Evolutionary conservation across 1,140 invertebrate genomes (phyloP), one percentile per base, ranked within the genome.

Genomic region (Scaptomyza hsui): DNA sequence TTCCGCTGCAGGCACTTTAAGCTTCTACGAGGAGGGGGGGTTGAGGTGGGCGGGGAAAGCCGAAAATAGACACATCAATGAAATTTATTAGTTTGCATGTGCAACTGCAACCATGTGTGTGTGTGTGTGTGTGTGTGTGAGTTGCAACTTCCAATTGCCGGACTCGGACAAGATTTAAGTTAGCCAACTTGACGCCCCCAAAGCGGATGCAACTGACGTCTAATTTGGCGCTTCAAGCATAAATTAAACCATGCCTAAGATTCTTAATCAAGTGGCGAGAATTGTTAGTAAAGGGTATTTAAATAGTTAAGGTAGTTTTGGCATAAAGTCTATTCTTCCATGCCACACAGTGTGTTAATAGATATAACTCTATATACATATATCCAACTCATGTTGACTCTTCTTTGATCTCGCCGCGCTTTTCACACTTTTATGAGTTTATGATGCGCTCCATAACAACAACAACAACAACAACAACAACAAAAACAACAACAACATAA

Each of bases 81-180:
- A 89, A 89, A 89, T 89, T 89, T 89, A 89, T 89, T 86, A 89
- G 86, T 76, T 89, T 82, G 86, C 86, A 89, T 89, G 86, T 89
- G 75, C 86, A 88, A 89, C 72, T 83, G 71, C 80, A 89, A 64
- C 69, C 77, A 62, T 47, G 41, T 3, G 12, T 26, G 41, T 52
- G 21, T 52, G 32, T 78, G 59, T 61, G 39, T 73, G 53, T 60
- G 29, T 76, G 35, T 57, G 63, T 72, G n/a, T 70, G 59, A 53
- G 57, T 78, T 77, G 72, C 59, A 55, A 79, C 74, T 75, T 65
- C 41, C 65, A 76, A 82, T 82, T 82, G 78, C 75, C 80, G 75
- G 79, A 69, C 75, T 42, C 47, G 72, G 67, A 65, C 57, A 39
- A 65, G 67, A 69, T 67, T 77, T 69, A 63, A 70, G 75, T 61